Evolutionary conservation across 2,113 vertebrate species (phyloP), one percentile per base, ranked within the genome.

Genomic region (Lontra canadensis): DNA sequence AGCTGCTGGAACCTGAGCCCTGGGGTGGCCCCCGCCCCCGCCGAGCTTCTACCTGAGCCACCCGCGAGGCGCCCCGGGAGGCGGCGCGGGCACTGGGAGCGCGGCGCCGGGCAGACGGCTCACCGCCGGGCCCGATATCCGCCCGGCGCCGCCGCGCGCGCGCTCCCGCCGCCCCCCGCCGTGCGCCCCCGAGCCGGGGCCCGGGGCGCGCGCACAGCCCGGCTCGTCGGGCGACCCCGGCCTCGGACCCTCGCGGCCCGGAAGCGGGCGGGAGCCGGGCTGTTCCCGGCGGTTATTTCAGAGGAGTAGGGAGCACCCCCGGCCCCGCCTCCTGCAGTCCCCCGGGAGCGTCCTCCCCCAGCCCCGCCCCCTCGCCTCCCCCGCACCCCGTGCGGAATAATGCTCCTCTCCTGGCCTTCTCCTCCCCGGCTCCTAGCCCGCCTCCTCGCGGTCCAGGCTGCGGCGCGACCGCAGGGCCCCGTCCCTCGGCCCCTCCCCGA

Each of bases 61-160:
- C 96, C 91, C 71, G 76, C 69, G 55, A 47, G 71, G 80, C 89
- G 67, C 96, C 86, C 76, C 49, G 65, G 89, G 97, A 94, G 95
- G 91, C 95, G 87, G 97, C 94, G 81, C 91, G 78, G 86, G 88
- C 94, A 0, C 97, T 61, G 3, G 13, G 49, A 85, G 90, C 95
- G 84, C 94, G 97, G 98, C 97, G 93, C 96, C 96, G 81, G 93
- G 91, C 88, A 65, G 97, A 73, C 96, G 36, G 93, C 81, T 21
- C 85, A 31, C 42, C 0, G 91, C 76, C 90, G 0, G 34, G 88
- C 57, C 63, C 84, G 2, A 73, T 47, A 78, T 36, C 88, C 94
- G 73, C 97, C 97, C 94, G 99, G 99, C 96, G 96, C 95, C 96
- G 57, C 63, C 18, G 49, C 71, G 94, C 79, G 93, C 94, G 92